phyloP scores from a whole-genome alignment of 1,140 invertebrate species.

The Calosoma granatense region DNA sequence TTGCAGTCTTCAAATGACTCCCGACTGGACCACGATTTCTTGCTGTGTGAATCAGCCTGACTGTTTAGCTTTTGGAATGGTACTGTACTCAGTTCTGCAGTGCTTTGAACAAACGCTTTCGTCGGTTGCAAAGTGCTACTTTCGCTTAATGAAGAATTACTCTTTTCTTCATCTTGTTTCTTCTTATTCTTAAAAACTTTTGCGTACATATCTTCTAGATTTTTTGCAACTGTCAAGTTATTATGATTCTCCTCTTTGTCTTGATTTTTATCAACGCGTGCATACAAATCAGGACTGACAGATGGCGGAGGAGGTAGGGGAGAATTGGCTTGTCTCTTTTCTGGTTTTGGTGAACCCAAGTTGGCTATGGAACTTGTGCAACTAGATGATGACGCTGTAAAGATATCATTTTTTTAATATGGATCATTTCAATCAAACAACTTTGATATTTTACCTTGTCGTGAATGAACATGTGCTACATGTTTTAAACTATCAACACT shows the following conservation, averaged over 20 bases:
- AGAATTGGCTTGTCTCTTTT: conserved; percentile 78
- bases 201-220: conserved; percentile 78
- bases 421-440: too few relatives aligned
- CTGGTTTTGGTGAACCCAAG: conserved; percentile 69
- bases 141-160: conserved; percentile 19
- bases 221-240: conserved; percentile 26
- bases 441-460: too few relatives aligned
- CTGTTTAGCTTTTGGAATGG: conserved; percentile 15
- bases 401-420: too few relatives aligned
- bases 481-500: conserved; percentile 49
- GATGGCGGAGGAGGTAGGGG: conserved; percentile 63
- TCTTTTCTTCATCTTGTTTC: conserved; percentile 14
- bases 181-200: conserved; percentile 66
- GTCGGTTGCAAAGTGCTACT: conserved; percentile 12
- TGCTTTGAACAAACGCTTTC: conserved; percentile 12
- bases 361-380: conserved; percentile 60
- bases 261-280: conserved; percentile 10
- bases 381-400: conserved; percentile 62
- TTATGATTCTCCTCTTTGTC: conserved; percentile 18
- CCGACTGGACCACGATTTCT: not conserved
- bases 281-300: conserved; percentile 12
- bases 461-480: conserved; percentile 54
- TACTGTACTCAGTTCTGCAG: conserved; percentile 14
- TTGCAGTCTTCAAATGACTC: conserved; percentile 2
- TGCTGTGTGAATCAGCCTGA: not conserved